Conservation (phyloP, 2,888 invertebrate species). For the Odontomyia ornata region DNA sequence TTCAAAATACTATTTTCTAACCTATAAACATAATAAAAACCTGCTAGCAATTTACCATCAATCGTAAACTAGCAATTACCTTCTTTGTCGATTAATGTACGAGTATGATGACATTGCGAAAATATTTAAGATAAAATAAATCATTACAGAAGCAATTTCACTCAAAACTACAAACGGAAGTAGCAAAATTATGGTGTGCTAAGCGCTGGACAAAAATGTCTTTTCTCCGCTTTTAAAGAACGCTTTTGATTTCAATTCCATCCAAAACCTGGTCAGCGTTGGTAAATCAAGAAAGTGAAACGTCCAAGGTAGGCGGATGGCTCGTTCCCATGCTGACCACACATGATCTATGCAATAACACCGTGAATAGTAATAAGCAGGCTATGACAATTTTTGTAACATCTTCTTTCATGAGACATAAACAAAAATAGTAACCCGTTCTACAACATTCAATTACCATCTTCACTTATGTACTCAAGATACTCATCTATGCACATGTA, state of each 20-base stretch:
- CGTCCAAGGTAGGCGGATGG: constrained; percentile 11
- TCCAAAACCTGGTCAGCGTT: not conserved
- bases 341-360: not conserved
- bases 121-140: no score
- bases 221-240: not conserved
- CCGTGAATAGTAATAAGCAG: not conserved
- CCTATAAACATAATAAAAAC: no score
- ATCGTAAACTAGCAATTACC: no score
- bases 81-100: no score
- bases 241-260: not conserved
- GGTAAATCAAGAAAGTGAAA: constrained; percentile 38
- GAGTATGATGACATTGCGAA: no score
- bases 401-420: constrained; percentile 1
- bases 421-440: constrained; percentile 20
- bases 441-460: not conserved
- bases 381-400: not conserved
- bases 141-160: not conserved
- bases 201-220: not conserved
- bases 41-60: no score
- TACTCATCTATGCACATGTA: not conserved
- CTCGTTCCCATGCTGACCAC: not conserved
- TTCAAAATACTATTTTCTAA: no score
- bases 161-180: not conserved
- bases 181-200: not conserved
- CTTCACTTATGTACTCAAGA: not conserved